Conservation (phyloP, 2,888 invertebrate genomes). For the Metacarcinus magister region DNA sequence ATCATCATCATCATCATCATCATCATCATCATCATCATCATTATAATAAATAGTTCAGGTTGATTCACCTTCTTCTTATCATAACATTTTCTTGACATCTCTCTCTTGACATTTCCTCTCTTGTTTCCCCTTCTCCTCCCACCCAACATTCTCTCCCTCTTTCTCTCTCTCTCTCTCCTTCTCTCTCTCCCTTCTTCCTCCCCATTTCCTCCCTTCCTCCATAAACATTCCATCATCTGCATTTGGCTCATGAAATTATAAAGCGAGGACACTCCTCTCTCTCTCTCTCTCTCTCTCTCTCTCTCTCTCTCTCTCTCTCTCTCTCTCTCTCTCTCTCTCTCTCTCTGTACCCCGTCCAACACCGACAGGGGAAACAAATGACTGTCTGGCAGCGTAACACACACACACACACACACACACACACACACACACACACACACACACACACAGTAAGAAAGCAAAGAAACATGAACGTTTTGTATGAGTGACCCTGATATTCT, state of each 20-base stretch:
- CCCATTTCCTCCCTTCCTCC: background rate
- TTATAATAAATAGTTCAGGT: background rate
- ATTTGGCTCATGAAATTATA: background rate
- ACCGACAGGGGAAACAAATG: constrained; percentile 1
- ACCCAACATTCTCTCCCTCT: background rate
- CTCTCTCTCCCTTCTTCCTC: background rate
- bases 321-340: constrained; percentile 18
- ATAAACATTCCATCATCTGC: background rate
- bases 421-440: constrained; percentile 2
- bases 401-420: background rate
- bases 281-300: constrained; percentile 12
- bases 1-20: too few species aligned
- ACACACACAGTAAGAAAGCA: background rate
- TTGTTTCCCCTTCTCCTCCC: background rate
- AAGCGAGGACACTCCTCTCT: background rate
- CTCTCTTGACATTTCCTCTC: background rate
- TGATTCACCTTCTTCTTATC: background rate
- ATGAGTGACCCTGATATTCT: too few species aligned
- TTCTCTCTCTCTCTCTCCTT: constrained; percentile 33
- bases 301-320: too few species aligned
- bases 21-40: too few species aligned
- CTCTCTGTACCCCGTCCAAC: constrained; percentile 9
- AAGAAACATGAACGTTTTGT: background rate
- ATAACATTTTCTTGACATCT: background rate
- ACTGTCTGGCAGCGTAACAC: background rate